These are phyloP conservation scores for Harpalus rufipes DNA, from an alignment of 2,888 invertebrate genomes.

Conservation along the genomic window DNA sequence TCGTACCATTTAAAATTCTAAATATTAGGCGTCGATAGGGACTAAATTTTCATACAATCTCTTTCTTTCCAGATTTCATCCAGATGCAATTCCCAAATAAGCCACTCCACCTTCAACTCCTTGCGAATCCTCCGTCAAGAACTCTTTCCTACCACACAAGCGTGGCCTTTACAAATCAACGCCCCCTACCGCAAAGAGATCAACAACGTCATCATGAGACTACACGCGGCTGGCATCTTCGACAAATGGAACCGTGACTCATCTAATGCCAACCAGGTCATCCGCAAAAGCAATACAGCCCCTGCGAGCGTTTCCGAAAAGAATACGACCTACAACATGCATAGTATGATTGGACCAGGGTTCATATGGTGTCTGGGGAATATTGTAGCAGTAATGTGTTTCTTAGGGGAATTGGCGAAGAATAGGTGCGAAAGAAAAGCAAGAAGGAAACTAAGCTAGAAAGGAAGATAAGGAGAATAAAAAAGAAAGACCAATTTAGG, in stretches of 20 bases:
- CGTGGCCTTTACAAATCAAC: slow-evolving; percentile 42
- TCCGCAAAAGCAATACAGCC: slow-evolving; percentile 14
- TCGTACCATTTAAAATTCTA: too few relatives aligned
- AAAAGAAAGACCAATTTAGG: background rate
- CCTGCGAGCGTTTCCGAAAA: too few relatives aligned
- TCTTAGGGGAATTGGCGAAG: slow-evolving; percentile 1
- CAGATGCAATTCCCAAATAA: background rate
- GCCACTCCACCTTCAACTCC: background rate
- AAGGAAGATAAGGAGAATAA: background rate
- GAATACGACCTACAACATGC: background rate
- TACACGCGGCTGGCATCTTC: slow-evolving; percentile 48
- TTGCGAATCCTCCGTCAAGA: slow-evolving; percentile 9
- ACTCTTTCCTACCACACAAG: slow-evolving; percentile 37
- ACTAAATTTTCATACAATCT: background rate
- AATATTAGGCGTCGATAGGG: too few relatives aligned
- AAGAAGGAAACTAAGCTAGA: background rate
- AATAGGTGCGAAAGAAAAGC: background rate
- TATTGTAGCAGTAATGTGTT: background rate
- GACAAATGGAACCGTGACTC: slow-evolving; percentile 21
- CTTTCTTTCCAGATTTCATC: background rate
- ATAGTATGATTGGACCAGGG: slow-evolving; percentile 13
- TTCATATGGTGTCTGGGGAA: slow-evolving; percentile 43
- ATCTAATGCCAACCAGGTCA: background rate
- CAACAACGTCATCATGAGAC: slow-evolving; percentile 10
- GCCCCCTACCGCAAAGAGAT: background rate